Conservation (phyloP, 2,113 vertebrate genomes). For the Motacilla alba region DNA sequence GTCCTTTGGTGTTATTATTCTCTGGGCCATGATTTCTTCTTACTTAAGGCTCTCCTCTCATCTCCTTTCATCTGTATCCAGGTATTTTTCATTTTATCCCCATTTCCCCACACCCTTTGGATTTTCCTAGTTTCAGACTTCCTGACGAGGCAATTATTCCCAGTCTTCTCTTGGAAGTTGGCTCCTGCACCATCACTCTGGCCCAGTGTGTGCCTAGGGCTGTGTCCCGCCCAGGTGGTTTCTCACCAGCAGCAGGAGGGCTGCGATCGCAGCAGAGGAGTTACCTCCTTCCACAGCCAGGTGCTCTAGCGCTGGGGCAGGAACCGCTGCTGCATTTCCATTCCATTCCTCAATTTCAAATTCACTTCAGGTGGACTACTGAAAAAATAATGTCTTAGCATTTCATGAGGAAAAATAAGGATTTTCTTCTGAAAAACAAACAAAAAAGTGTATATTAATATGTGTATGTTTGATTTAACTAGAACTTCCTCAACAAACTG, state of each 20-base stretch:
- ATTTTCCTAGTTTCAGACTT: background rate
- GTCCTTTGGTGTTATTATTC: background rate
- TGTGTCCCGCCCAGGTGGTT: fast-evolving
- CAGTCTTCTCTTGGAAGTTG: background rate
- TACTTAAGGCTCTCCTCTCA: background rate
- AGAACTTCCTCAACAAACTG: background rate
- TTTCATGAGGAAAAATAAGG: background rate
- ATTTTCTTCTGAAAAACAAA: background rate
- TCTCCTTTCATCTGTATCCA: background rate
- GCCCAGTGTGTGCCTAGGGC: background rate
- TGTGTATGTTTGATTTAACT: background rate
- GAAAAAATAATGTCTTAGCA: background rate
- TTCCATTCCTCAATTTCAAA: background rate
- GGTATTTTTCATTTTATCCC: background rate
- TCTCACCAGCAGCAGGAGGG: background rate
- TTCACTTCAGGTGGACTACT: fast-evolving
- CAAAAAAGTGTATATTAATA: background rate
- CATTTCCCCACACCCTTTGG: background rate
- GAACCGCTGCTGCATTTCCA: background rate
- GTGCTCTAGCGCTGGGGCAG: background rate
- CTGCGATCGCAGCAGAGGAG: background rate
- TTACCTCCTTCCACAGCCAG: fast-evolving
- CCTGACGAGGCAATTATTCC: background rate
- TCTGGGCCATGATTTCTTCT: background rate
- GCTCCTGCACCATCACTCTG: background rate